These are phyloP conservation scores for Andricus curvator DNA, from an alignment of 2,888 invertebrate species.

Conservation along the genomic window DNA sequence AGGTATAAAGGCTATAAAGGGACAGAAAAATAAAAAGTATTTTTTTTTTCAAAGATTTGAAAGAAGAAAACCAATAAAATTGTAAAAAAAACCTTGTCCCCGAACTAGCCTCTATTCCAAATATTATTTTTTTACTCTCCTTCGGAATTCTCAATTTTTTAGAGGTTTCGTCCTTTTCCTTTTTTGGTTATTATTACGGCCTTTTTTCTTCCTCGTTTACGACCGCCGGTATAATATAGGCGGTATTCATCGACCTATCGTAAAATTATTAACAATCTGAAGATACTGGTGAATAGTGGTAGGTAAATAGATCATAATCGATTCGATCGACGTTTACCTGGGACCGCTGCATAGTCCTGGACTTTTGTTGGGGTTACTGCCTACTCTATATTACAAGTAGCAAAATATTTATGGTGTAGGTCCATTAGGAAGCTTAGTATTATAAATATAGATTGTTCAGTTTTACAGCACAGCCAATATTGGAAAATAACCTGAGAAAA, in stretches of 20 bases:
- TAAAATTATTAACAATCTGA: constrained; percentile 15
- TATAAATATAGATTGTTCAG: constrained; percentile 12
- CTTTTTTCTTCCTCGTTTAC: constrained; percentile 5
- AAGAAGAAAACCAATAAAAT: not conserved
- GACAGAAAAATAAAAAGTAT: not conserved
- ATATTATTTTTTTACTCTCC: constrained; percentile 2
- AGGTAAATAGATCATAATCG: constrained; percentile 15
- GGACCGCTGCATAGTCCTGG: not conserved
- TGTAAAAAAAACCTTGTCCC: not conserved
- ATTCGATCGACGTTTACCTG: constrained; percentile 20
- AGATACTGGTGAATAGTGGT: constrained; percentile 3
- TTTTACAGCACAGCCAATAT: not conserved
- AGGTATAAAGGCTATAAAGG: not conserved
- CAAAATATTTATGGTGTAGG: not conserved
- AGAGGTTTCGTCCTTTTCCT: not conserved
- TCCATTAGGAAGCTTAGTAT: not conserved
- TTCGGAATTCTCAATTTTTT: not conserved
- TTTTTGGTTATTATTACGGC: constrained; percentile 23
- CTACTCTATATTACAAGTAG: not conserved
- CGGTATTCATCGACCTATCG: not conserved
- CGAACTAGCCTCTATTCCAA: not conserved
- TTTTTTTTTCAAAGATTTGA: not conserved
- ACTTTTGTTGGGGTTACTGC: not conserved
- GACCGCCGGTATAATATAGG: not conserved
- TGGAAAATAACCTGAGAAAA: not conserved